phyloP scores from a whole-genome alignment of 2,113 vertebrate genomes.

The Corvus hawaiiensis region DNA sequence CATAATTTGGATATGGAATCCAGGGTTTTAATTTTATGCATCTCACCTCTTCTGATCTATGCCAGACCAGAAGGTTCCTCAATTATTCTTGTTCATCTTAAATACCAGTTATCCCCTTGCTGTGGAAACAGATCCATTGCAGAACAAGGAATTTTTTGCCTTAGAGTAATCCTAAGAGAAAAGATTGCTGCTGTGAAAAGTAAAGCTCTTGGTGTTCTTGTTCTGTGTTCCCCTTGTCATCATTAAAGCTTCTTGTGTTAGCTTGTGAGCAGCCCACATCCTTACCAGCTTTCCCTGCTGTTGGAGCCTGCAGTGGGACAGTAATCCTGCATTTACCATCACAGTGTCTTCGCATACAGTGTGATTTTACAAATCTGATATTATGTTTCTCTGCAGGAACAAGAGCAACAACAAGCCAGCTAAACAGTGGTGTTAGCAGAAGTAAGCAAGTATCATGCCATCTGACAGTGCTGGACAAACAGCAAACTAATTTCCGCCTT shows the following conservation, averaged over 20 bases:
- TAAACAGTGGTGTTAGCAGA: not conserved
- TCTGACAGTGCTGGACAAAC: not conserved
- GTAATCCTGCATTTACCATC: not conserved
- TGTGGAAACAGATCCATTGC: not conserved
- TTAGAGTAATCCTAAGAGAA: not conserved
- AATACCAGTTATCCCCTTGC: not conserved
- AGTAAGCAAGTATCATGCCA: not conserved
- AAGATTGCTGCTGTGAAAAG: not conserved
- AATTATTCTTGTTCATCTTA: not conserved
- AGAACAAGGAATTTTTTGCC: not conserved
- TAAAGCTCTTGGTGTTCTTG: not conserved
- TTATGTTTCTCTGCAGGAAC: slow-evolving; percentile 25
- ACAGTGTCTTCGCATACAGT: not conserved
- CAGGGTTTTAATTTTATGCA: not conserved
- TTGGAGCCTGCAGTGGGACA: slow-evolving; percentile 8
- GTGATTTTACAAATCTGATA: slow-evolving; percentile 18
- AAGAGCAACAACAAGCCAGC: not conserved
- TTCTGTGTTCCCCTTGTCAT: not conserved
- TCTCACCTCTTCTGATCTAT: not conserved
- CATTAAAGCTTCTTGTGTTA: not conserved
- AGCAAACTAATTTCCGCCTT: not conserved
- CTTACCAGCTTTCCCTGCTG: not conserved
- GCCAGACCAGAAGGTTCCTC: not conserved
- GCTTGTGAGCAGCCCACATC: not conserved
- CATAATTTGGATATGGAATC: not conserved